Evolutionary conservation across 1,140 invertebrate genomes (phyloP).

Genomic region (Hydropsyche tenuis): DNA sequence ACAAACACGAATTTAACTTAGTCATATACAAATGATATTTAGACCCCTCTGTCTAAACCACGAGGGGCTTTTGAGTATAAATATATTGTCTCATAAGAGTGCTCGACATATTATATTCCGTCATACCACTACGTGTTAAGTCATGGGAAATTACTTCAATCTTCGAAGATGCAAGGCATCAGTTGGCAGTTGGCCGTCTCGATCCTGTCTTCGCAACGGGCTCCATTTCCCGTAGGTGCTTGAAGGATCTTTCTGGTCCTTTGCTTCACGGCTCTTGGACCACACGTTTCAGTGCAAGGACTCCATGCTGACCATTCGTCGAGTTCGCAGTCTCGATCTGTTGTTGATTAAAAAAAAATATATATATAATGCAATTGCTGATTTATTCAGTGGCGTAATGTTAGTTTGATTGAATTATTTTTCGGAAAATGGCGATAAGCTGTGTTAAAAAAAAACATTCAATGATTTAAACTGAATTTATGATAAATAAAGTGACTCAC

Average conservation of each 20-base stretch:
- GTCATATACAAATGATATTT: neutral
- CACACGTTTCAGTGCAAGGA: constrained; percentile 68
- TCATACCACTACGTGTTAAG: too few species aligned
- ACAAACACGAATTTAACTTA: neutral
- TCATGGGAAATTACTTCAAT: too few species aligned
- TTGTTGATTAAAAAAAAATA: too few species aligned
- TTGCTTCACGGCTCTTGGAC: constrained; percentile 58
- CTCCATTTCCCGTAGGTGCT: constrained; percentile 52
- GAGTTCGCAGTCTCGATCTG: constrained; percentile 62
- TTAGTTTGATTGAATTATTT: too few species aligned
- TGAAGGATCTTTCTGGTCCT: constrained; percentile 58
- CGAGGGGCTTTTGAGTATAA: neutral
- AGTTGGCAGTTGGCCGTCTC: constrained; percentile 52
- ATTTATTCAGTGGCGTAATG: too few species aligned
- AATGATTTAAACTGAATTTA: too few species aligned
- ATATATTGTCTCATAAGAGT: constrained; percentile 8
- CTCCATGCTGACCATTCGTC: constrained; percentile 71
- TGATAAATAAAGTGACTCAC: neutral
- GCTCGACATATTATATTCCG: too few species aligned
- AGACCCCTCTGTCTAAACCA: neutral
- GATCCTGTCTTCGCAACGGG: constrained; percentile 53
- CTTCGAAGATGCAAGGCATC: constrained; percentile 48
- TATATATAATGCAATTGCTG: too few species aligned
- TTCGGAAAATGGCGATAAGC: too few species aligned
- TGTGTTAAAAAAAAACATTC: too few species aligned